A percentile compares a stretch with the other conserved stretches of the same genome.
phyloP scores from a whole-genome alignment of 2,888 invertebrate species.

The Carabus problematicus region DNA sequence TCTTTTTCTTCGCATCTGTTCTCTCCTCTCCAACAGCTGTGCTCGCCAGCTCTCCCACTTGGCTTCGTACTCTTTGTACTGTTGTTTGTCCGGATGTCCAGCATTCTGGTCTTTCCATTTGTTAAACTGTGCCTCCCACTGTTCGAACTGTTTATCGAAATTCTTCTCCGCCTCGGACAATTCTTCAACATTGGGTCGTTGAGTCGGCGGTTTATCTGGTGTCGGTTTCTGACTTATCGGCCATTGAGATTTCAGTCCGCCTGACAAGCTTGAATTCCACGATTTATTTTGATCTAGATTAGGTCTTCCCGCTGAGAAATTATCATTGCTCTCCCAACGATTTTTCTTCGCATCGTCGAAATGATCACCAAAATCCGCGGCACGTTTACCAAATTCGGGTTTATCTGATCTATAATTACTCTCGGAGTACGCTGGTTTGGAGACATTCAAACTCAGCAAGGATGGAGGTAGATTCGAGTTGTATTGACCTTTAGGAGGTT shows the following conservation, averaged over 20 bases:
- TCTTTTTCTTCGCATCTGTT: slow-evolving; percentile 78
- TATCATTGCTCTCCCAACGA: slow-evolving; percentile 26
- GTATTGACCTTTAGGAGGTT: slow-evolving; percentile 16
- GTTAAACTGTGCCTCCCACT: slow-evolving; percentile 92
- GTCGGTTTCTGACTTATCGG: not conserved
- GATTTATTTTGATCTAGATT: slow-evolving; percentile 1
- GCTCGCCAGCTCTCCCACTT: slow-evolving; percentile 87
- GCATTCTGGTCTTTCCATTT: slow-evolving; percentile 91
- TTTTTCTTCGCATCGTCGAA: slow-evolving; percentile 31
- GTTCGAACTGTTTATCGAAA: slow-evolving; percentile 87
- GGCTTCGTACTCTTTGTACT: slow-evolving; percentile 84
- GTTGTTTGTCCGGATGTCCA: slow-evolving; percentile 89
- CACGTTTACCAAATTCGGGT: slow-evolving; percentile 26
- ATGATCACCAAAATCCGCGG: slow-evolving; percentile 22
- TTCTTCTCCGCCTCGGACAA: slow-evolving; percentile 76
- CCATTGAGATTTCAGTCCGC: not conserved
- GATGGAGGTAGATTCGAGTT: slow-evolving; percentile 2
- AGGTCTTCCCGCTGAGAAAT: not conserved
- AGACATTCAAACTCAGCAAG: slow-evolving; percentile 15
- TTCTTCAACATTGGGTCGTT: slow-evolving; percentile 50
- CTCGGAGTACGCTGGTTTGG: not conserved
- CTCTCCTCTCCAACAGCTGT: slow-evolving; percentile 79
- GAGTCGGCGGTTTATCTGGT: not conserved
- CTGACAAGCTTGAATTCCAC: slow-evolving; percentile 18
- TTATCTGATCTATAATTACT: slow-evolving; percentile 12